Evolutionary conservation across 1,140 invertebrate species (phyloP).

Genomic region (Zeugodacus cucurbitae): DNA sequence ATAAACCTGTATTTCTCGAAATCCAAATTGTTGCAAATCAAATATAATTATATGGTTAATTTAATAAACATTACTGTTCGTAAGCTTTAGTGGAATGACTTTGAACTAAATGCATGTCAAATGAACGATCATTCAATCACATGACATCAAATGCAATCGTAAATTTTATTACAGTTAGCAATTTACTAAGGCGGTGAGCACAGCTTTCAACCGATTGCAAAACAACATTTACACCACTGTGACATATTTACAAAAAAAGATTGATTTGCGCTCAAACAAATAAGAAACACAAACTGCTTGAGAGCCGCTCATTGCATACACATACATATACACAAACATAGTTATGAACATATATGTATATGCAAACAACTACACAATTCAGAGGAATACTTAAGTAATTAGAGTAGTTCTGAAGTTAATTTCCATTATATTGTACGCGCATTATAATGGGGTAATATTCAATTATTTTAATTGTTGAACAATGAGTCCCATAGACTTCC

Average conservation of each 20-base stretch:
- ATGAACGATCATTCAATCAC: too few species aligned
- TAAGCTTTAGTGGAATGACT: too few species aligned
- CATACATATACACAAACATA: neutral
- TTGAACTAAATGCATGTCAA: too few species aligned
- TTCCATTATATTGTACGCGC: neutral
- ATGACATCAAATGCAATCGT: too few species aligned
- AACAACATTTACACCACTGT: neutral
- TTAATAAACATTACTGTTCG: too few species aligned
- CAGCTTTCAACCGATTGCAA: neutral
- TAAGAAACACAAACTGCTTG: neutral
- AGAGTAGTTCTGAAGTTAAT: conserved; percentile 5
- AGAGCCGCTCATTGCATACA: neutral
- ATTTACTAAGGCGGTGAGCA: too few species aligned
- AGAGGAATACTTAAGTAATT: neutral
- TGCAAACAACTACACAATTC: neutral
- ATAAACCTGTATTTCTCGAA: too few species aligned
- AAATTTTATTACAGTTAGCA: too few species aligned
- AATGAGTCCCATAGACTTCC: conserved; percentile 27
- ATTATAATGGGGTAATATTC: conserved; percentile 4
- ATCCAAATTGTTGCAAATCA: too few species aligned
- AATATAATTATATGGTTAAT: too few species aligned
- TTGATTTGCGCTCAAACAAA: neutral
- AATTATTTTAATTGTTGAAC: conserved; percentile 36
- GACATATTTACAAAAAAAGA: neutral
- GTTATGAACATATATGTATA: neutral